phyloP scores from a whole-genome alignment of 2,888 invertebrate genomes.

The Tryphoninae sp. region DNA sequence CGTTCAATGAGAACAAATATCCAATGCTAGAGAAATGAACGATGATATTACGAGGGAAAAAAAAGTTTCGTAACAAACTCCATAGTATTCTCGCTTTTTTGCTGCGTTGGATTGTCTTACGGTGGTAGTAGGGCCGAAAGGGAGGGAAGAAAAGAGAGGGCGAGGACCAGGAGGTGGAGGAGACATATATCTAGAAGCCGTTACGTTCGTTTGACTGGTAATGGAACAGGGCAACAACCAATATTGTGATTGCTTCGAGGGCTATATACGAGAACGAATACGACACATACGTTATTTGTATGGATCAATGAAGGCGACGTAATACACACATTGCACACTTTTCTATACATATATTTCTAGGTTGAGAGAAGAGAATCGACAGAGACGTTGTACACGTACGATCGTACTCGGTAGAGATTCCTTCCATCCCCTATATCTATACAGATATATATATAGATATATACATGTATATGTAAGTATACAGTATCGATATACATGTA shows the following conservation, averaged over 20 bases:
- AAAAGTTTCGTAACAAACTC: slow-evolving; percentile 27
- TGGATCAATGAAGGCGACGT: slow-evolving; percentile 49
- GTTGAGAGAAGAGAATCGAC: slow-evolving; percentile 12
- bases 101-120: neutral
- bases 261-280: slow-evolving; percentile 43
- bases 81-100: slow-evolving; percentile 25
- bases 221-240: slow-evolving; percentile 58
- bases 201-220: slow-evolving; percentile 61
- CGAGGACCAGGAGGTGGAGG: slow-evolving; percentile 4
- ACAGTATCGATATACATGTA: neutral
- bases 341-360: slow-evolving; percentile 5
- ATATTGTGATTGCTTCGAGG: slow-evolving; percentile 64
- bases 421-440: slow-evolving; percentile 11
- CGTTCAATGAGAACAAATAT: neutral
- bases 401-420: slow-evolving; percentile 42
- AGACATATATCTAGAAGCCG: slow-evolving; percentile 14
- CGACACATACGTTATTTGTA: slow-evolving; percentile 50
- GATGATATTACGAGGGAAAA: neutral
- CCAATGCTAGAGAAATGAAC: neutral
- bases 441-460: neutral
- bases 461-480: slow-evolving; percentile 4
- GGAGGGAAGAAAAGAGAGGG: slow-evolving; percentile 5
- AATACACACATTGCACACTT: slow-evolving; percentile 48
- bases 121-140: neutral
- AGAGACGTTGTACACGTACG: slow-evolving; percentile 22